Percentiles rank a stretch among this genome's conserved stretches.
Evolutionary conservation across 2,888 invertebrate genomes (phyloP).

Genomic region (Agriopis leucophaearia): DNA sequence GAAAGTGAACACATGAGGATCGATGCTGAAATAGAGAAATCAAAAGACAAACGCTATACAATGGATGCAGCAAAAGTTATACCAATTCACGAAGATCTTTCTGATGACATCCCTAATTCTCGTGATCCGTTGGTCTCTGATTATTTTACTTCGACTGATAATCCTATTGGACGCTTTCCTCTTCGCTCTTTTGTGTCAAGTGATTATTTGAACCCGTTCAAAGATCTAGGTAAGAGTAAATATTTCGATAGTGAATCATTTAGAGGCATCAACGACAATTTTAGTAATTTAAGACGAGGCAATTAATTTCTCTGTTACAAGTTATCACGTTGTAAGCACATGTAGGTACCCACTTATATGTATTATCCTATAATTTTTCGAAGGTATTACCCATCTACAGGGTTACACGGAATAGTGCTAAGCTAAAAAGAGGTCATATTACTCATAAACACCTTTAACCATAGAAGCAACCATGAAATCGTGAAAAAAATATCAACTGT

Average conservation of each 20-base stretch:
- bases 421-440: no score
- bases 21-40: constrained; percentile 60
- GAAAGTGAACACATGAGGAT: constrained; percentile 65
- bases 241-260: constrained; percentile 60
- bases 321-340: no score
- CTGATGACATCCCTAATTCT: constrained; percentile 56
- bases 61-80: constrained; percentile 56
- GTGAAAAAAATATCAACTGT: no score
- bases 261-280: constrained; percentile 46
- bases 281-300: background rate
- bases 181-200: constrained; percentile 73
- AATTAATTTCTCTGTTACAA: no score
- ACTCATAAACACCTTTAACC: no score
- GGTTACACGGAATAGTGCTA: no score
- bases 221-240: constrained; percentile 65
- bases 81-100: constrained; percentile 70
- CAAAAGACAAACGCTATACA: constrained; percentile 71
- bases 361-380: no score
- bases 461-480: no score
- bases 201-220: constrained; percentile 71
- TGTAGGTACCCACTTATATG: no score
- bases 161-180: constrained; percentile 69
- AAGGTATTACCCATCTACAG: no score
- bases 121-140: constrained; percentile 40
- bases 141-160: constrained; percentile 54